Conservation (phyloP, 2,113 vertebrate species). For the Otis tarda region DNA sequence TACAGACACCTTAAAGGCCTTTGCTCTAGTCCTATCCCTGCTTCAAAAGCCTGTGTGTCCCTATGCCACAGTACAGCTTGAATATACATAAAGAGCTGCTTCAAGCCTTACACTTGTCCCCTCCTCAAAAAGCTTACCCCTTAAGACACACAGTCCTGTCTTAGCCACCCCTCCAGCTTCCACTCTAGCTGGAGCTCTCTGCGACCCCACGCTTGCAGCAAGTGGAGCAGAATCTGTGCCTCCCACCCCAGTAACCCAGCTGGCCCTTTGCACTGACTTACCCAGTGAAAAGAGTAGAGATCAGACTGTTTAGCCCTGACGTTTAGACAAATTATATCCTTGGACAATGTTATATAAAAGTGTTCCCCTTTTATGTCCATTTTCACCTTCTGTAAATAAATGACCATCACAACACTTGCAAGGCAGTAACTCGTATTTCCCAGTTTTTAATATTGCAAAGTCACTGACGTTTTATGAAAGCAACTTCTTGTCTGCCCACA, state of each 20-base stretch:
- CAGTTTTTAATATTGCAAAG: not conserved
- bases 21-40: not conserved
- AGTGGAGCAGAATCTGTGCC: not conserved
- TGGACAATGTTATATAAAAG: not conserved
- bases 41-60: not conserved
- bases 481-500: not conserved
- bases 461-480: not conserved
- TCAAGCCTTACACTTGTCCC: not conserved
- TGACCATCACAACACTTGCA: not conserved
- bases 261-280: not conserved
- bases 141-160: no score
- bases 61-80: not conserved
- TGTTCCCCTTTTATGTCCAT: not conserved
- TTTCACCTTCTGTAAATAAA: not conserved
- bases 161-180: not conserved
- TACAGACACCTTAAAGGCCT: not conserved
- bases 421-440: not conserved
- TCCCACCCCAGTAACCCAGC: not conserved
- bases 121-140: not conserved
- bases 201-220: fast-evolving
- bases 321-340: not conserved
- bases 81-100: not conserved
- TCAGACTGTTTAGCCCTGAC: not conserved
- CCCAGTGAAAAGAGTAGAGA: not conserved
- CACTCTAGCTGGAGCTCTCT: not conserved